These are phyloP conservation scores for Astropecten irregularis DNA, from an alignment of 53 echinoderm and acorn worm species.

Conservation along the genomic window DNA sequence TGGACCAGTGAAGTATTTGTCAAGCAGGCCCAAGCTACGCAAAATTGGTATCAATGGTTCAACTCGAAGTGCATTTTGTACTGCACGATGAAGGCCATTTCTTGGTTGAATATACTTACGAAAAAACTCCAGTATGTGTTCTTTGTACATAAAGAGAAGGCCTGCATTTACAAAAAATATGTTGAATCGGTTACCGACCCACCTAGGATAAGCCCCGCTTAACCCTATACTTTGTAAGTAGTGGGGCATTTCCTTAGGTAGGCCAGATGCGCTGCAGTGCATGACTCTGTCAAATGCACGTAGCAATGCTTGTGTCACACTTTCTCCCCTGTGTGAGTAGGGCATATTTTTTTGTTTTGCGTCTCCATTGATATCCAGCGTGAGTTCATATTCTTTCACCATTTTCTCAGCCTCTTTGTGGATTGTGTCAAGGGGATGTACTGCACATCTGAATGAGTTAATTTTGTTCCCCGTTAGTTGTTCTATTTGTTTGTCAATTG, in stretches of 20 bases:
- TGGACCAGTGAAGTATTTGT: constrained; percentile 21
- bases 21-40: neutral
- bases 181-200: constrained; percentile 51
- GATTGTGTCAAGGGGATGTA: no score
- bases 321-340: constrained; percentile 52
- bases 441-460: no score
- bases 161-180: constrained; percentile 39
- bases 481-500: no score
- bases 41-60: neutral
- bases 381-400: no score
- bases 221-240: constrained; percentile 40
- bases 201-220: constrained; percentile 21
- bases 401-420: no score
- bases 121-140: constrained; percentile 44
- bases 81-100: constrained; percentile 41
- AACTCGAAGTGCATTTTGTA: neutral
- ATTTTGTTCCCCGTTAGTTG: no score
- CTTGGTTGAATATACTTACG: constrained; percentile 8
- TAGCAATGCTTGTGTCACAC: constrained; percentile 51
- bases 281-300: constrained; percentile 57
- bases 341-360: no score
- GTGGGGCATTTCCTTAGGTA: constrained; percentile 34
- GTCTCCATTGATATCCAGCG: no score
- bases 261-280: constrained; percentile 36
- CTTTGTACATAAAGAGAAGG: no score